Conservation (phyloP, 2,797 vertebrate genomes). For the Antrozous pallidus region DNA sequence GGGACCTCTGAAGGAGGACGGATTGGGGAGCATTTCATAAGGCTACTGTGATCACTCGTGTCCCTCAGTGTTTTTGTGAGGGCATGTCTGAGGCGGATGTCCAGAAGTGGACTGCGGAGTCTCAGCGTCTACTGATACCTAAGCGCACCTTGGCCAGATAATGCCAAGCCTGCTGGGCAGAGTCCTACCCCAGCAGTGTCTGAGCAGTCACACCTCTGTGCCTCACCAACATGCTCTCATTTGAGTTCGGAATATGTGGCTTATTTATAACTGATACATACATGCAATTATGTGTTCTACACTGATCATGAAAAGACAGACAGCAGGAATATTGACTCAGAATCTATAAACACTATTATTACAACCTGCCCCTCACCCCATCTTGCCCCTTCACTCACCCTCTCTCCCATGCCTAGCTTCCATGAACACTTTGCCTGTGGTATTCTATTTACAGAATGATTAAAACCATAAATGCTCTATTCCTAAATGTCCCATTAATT, state of each 20-base stretch:
- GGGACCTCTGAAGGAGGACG: too few species aligned
- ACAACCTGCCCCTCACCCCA: background rate
- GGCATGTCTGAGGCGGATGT: background rate
- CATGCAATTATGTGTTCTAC: background rate
- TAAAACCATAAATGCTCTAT: background rate
- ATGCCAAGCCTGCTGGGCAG: background rate
- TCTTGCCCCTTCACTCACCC: background rate
- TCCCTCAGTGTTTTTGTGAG: background rate
- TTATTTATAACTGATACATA: background rate
- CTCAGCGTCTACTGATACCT: background rate
- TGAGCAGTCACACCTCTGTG: background rate
- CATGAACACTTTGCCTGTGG: background rate
- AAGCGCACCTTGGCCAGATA: background rate
- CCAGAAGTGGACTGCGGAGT: background rate
- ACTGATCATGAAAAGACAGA: background rate
- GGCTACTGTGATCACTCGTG: background rate
- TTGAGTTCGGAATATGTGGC: background rate
- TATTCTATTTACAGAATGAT: background rate
- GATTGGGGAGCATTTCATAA: background rate
- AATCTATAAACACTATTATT: background rate
- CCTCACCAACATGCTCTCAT: background rate
- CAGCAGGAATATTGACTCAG: background rate
- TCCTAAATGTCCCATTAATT: background rate
- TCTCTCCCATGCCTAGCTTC: background rate
- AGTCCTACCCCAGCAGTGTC: accelerated